phyloP scores from a whole-genome alignment of 2,888 invertebrate species.

The Hypselothyrea guttata region DNA sequence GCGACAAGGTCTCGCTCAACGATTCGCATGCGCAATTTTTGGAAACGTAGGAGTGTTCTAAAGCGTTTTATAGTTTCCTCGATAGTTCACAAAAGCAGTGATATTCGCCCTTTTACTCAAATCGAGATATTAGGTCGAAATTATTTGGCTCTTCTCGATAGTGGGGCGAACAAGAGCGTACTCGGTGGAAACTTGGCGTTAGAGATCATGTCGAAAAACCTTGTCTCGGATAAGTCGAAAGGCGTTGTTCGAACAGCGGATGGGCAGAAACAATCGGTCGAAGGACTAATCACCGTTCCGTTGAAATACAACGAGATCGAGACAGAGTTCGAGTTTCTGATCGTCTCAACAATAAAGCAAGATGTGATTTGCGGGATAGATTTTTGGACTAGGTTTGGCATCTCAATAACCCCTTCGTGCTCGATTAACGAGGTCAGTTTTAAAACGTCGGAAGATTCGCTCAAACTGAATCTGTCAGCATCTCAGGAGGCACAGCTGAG shows the following conservation, averaged over 20 bases:
- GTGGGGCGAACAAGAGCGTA: slow-evolving; percentile 6
- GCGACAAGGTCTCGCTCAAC: not conserved
- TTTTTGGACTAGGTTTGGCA: slow-evolving; percentile 1
- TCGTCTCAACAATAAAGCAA: slow-evolving; percentile 4
- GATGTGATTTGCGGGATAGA: slow-evolving; percentile 9
- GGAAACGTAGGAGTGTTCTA: not conserved
- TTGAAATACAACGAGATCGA: not conserved
- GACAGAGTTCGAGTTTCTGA: not conserved
- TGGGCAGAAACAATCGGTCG: not conserved
- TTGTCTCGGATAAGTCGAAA: not conserved
- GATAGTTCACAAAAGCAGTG: slow-evolving; percentile 3
- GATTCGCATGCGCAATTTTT: not conserved
- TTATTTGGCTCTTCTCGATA: slow-evolving; percentile 3
- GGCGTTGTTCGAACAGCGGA: not conserved
- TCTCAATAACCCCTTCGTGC: not conserved
- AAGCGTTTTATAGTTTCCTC: not conserved
- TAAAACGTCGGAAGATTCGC: too few species aligned
- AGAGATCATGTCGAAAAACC: not conserved
- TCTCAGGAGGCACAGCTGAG: too few species aligned
- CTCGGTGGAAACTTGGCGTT: not conserved
- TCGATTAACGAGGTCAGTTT: not conserved
- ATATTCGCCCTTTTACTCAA: slow-evolving; percentile 7
- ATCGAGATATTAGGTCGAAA: not conserved
- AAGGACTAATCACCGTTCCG: not conserved
- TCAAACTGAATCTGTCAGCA: too few species aligned